Evolutionary conservation across 2,797 vertebrate species (phyloP), one percentile per base, ranked within the genome.

Genomic region (Siniperca obscura): DNA sequence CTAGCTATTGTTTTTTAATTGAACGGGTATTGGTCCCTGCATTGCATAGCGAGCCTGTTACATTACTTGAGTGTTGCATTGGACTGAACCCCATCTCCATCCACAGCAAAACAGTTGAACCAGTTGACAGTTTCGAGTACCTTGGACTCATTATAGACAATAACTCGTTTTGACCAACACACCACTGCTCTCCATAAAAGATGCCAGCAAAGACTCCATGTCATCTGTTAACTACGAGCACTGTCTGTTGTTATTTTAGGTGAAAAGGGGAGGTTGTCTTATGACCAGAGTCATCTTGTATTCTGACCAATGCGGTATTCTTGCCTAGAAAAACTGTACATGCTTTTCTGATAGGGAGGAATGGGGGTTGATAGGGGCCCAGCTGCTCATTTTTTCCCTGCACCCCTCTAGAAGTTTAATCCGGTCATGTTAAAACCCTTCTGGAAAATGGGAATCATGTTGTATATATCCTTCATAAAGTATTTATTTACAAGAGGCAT

Each of bases 101-200:
- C 38, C 21, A 10, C 5, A 25, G 84, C 7, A 30, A 57, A 14
- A n/a, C 61, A 66, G 36, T 16, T 10, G 11, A 62, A 64, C 40
- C 66, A 59, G 50, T 36, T 59, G 30, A 61, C 66, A 59, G 36
- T n/a, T 16, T 75, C 27, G 36, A 22, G 40, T 19, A 25, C 70
- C 11, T 27, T 38, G n/a, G 57, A 71, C 34, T 66, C 59, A 38
- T 68, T 34, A 40, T 27, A 78, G 13, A 70, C 16, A 64, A 42
- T 67, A 64, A 55, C 44, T 21, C 46, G 34, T 57, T 42, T 17
- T 74, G 30, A 76, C 61, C 65, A 56, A 27, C 25, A 44, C 40
- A 9, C 25, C 53, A 25, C 12, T 40, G 5, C 11, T 57, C 17
- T 55, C 36, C 36, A 44, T 44, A 7, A 42, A 25, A 4, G 7